Percentiles rank a stretch among this genome's conserved stretches.
These are phyloP conservation scores for Drosophila tanythrix DNA, from an alignment of 2,888 invertebrate species.

Conservation along the genomic window DNA sequence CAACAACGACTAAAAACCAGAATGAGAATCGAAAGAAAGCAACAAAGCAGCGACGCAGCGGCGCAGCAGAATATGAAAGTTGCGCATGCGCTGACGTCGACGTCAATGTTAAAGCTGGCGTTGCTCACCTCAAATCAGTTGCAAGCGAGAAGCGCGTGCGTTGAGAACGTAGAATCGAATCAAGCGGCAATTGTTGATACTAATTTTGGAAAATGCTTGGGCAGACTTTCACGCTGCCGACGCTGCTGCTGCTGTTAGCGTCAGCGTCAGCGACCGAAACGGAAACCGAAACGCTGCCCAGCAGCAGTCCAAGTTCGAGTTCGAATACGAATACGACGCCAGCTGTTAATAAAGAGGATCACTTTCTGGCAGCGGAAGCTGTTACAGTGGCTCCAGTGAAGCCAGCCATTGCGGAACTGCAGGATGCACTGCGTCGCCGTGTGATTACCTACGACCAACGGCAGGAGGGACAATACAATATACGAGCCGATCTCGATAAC, in stretches of 20 bases:
- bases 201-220: slow-evolving; percentile 41
- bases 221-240: slow-evolving; percentile 55
- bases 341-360: slow-evolving; percentile 46
- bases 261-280: slow-evolving; percentile 23
- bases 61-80: slow-evolving; percentile 72
- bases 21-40: slow-evolving; percentile 76
- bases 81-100: slow-evolving; percentile 64
- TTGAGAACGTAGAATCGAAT: slow-evolving; percentile 66
- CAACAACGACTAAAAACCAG: slow-evolving; percentile 51
- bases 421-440: slow-evolving; percentile 66
- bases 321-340: slow-evolving; percentile 17
- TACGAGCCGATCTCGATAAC: slow-evolving; percentile 90
- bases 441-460: slow-evolving; percentile 87
- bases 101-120: slow-evolving; percentile 50
- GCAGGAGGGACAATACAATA: slow-evolving; percentile 91
- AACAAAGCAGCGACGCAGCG: slow-evolving; percentile 38
- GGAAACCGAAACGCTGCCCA: slow-evolving; percentile 27
- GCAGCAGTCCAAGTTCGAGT: slow-evolving; percentile 18
- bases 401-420: slow-evolving; percentile 50
- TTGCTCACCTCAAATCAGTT: slow-evolving; percentile 63
- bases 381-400: slow-evolving; percentile 33
- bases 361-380: slow-evolving; percentile 43
- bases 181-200: slow-evolving; percentile 17
- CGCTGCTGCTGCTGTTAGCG: slow-evolving; percentile 33
- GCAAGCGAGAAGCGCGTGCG: slow-evolving; percentile 71